Evolutionary conservation across 2,113 vertebrate species (phyloP).

Genomic region (Amia ocellicauda): DNA sequence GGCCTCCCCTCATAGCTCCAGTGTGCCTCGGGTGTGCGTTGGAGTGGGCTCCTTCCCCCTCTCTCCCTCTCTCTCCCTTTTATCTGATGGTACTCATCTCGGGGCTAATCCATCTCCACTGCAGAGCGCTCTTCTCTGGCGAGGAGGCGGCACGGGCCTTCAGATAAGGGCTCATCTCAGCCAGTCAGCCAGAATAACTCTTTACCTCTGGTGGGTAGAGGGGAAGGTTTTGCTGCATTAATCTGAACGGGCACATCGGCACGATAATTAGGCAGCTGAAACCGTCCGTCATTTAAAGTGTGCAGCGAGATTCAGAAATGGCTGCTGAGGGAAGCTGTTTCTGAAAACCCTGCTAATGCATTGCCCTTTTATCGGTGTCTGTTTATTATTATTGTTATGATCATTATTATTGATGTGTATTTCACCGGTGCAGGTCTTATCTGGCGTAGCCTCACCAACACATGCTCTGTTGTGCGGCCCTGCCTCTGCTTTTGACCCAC

Average conservation of each 20-base stretch:
- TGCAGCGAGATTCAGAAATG: slow-evolving; percentile 5
- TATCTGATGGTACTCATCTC: slow-evolving; percentile 24
- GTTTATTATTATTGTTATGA: not conserved
- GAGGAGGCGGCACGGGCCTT: not conserved
- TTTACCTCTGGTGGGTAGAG: slow-evolving; percentile 28
- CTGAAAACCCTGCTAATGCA: not conserved
- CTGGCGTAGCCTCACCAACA: not conserved
- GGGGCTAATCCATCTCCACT: slow-evolving; percentile 23
- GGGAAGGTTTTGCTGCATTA: slow-evolving; percentile 20
- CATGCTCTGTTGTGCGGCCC: not conserved
- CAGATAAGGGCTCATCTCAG: slow-evolving; percentile 28
- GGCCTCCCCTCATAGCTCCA: not conserved
- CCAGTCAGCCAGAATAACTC: slow-evolving; percentile 31
- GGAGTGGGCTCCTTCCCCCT: not conserved
- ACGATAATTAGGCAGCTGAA: slow-evolving; percentile 27
- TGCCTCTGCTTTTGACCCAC: not conserved
- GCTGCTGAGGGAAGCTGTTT: not conserved
- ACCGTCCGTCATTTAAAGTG: slow-evolving; percentile 2
- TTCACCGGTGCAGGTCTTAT: not conserved
- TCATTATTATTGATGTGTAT: too few relatives aligned
- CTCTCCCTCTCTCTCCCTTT: not conserved
- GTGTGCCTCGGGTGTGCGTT: not conserved
- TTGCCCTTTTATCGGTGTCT: too few relatives aligned
- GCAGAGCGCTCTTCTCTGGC: not conserved
- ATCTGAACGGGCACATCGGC: slow-evolving; percentile 16